phyloP scores from a whole-genome alignment of 2,797 vertebrate species.

The Microtus agrestis region DNA sequence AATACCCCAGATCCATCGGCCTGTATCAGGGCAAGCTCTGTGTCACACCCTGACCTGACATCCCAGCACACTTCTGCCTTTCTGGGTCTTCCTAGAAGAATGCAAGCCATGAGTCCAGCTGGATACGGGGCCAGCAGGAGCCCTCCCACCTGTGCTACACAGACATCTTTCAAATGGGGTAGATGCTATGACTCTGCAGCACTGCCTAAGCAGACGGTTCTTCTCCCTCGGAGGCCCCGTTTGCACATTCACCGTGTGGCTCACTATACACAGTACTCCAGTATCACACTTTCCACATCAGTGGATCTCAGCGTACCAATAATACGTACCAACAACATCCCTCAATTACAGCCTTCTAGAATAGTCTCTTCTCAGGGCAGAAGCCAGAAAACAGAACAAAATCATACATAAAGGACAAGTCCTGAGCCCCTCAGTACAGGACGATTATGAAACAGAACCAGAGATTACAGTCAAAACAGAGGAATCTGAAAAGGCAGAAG shows the following conservation, averaged over 20 bases:
- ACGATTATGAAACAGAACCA: not conserved
- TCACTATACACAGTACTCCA: not conserved
- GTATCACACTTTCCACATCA: not conserved
- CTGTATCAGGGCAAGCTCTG: not conserved
- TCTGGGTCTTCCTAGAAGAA: not conserved
- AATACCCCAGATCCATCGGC: not conserved
- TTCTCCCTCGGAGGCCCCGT: not conserved
- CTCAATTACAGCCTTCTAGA: conserved; percentile 13
- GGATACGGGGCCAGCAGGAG: not conserved
- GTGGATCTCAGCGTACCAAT: not conserved
- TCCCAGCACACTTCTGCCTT: not conserved
- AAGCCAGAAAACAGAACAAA: conserved; percentile 29
- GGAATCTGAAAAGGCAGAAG: not conserved
- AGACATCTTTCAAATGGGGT: not conserved
- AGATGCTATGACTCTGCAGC: accelerated
- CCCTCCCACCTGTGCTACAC: not conserved
- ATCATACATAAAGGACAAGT: conserved; percentile 32
- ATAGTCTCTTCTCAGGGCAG: not conserved
- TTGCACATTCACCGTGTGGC: accelerated
- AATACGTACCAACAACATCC: too few relatives aligned
- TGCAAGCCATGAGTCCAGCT: not conserved
- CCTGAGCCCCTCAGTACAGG: not conserved
- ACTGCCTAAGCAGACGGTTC: not conserved
- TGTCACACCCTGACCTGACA: not conserved
- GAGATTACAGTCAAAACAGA: not conserved